Evolutionary conservation across 2,888 invertebrate genomes (phyloP), one percentile per base, ranked within the genome.

Genomic region (Aporophyla nigra): DNA sequence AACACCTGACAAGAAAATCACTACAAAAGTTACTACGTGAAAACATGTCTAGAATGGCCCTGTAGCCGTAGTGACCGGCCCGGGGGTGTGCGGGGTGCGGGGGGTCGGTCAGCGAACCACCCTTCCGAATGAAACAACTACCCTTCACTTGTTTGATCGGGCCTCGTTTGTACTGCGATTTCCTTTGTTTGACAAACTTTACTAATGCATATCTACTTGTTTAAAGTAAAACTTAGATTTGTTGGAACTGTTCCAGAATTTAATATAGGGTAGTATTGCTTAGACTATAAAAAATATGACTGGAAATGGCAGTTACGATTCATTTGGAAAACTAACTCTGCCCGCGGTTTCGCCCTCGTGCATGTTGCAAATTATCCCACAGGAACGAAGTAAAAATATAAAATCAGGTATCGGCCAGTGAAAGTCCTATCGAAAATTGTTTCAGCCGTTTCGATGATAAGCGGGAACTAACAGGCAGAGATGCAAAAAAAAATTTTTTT

Each of bases 41-140:
- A 80, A 76, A 69, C 71, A 63, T 84, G 77, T 77, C 67, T 75
- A 81, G 76, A 80, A 53, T 68, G 33, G 43, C 69, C 53, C 58
- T 66, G 62, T 69, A 69, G 71, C 54, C n/a, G 61, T 51, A 63
- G 65, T 68, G 71, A 66, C 49, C 40, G 40, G 66, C 51, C 9
- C 61, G n/a, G 5, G 62, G 46, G 71, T 21, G 24, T 0, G 9
- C 33, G 10, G 27, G 5, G 24, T 1, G 33, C 19, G 54, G 43
- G 59, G 62, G 40, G 71, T 27, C 80, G 86, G 86, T 85, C 89
- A 82, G 82, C 76, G 80, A 82, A 78, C 87, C 78, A 69, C 80
- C 78, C 66, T 65, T 63, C 76, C 66, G 74, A 79, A 71, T 61
- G 72, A 75, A 76, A 88, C 80, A 67, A 82, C 85, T 58, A 84